Conservation (phyloP, 2,113 vertebrate genomes). For the Sceloporus tristichus region DNA sequence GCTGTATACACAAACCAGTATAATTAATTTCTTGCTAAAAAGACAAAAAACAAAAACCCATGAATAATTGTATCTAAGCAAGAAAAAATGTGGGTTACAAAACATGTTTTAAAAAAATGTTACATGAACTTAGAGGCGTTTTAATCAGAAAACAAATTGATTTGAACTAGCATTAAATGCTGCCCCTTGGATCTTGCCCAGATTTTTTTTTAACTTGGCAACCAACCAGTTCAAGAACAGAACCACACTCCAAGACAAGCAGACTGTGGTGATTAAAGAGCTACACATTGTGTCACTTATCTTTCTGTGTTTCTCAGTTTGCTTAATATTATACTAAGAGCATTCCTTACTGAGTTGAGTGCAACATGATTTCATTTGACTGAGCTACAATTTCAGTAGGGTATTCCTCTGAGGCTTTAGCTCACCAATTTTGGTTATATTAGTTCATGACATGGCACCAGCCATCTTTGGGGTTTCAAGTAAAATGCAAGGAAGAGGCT, state of each 20-base stretch:
- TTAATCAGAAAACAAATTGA: conserved; percentile 32
- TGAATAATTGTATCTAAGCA: neutral
- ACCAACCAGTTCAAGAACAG: conserved; percentile 43
- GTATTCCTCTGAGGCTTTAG: conserved; percentile 47
- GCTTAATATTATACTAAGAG: conserved; percentile 50
- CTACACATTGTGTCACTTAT: conserved; percentile 43
- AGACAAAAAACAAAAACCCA: neutral
- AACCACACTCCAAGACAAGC: conserved; percentile 34
- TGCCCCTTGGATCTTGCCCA: conserved; percentile 45
- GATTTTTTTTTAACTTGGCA: conserved; percentile 47
- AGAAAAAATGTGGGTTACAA: conserved; percentile 5
- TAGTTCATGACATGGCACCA: conserved; percentile 45
- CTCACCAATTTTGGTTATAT: conserved; percentile 53
- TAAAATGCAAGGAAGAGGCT: rapidly evolving
- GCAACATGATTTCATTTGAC: conserved; percentile 65
- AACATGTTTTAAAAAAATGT: neutral
- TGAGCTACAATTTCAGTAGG: conserved; percentile 50
- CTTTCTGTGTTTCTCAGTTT: conserved; percentile 37
- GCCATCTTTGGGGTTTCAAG: conserved; percentile 20
- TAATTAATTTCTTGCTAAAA: neutral
- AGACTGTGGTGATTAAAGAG: conserved; percentile 46
- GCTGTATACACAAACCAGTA: neutral
- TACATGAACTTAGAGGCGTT: neutral
- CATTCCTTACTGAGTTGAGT: conserved; percentile 57
- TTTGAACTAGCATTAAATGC: conserved; percentile 37